Conservation (phyloP, 2,113 vertebrate species). For the Siphamia tubifer region DNA sequence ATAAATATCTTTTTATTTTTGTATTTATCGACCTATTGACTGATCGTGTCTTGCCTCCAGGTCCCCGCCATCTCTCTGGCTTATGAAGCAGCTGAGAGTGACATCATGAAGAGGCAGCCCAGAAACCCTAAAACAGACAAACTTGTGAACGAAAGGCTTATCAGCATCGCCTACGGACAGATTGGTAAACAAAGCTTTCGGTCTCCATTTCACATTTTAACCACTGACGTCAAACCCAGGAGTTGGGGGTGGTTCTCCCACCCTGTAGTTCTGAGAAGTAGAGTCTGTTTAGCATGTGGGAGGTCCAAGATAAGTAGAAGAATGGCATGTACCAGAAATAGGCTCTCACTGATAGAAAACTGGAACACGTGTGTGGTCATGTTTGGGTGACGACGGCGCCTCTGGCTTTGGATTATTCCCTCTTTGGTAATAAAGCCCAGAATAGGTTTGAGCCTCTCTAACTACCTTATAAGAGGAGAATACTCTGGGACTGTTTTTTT, state of each 20-base stretch:
- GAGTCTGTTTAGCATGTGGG: conserved; percentile 7
- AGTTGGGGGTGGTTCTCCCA: neutral
- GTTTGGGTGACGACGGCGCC: conserved; percentile 4
- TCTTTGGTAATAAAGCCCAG: conserved; percentile 28
- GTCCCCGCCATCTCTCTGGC: conserved; percentile 88
- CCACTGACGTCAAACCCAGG: neutral
- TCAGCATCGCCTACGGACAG: conserved; percentile 89
- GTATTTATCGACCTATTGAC: neutral
- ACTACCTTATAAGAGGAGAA: conserved; percentile 6
- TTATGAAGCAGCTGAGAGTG: conserved; percentile 88
- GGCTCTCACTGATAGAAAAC: conserved; percentile 27
- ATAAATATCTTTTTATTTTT: neutral
- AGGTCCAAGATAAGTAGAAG: conserved; percentile 33
- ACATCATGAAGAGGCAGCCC: conserved; percentile 90
- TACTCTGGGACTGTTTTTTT: no score
- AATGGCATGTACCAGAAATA: conserved; percentile 48
- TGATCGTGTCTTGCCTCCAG: conserved; percentile 46
- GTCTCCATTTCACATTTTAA: neutral
- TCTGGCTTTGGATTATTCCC: conserved; percentile 16
- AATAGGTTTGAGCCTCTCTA: conserved; percentile 16
- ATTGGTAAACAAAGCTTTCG: conserved; percentile 72
- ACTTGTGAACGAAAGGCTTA: conserved; percentile 87
- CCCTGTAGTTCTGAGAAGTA: neutral
- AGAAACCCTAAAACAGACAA: conserved; percentile 86
- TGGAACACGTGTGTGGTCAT: neutral